Base-by-base conservation (phyloP, 2,888 invertebrate genomes). In the Oligia strigilis region DNA sequence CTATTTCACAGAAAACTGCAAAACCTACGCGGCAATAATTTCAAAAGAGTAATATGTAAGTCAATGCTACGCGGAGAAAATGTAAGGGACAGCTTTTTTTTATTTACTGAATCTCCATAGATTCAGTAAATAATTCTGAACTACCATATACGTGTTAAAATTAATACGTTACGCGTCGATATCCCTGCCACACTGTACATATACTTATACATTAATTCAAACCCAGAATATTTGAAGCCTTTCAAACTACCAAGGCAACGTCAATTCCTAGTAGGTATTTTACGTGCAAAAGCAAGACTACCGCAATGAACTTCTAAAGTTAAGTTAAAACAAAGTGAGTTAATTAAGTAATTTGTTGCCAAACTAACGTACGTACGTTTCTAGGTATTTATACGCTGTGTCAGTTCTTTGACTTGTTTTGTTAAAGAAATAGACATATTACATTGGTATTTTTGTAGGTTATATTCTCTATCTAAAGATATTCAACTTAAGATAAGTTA, bases 331-430 rank as follows among this genome's bases (percentile, higher is more conserved):
- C 43, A 75, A 43, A 77, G 11, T 55, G 23, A 52, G 29, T 52
- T 52, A 79, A 55, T 23, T 43, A 64, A 79, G 6, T 70, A 14
- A 55, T 69, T 78, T n/a, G 8, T 62, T 52, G n/a, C 4, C n/a
- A 36, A n/a, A 72, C 29, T 40, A 29, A 46, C 55, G 66, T 14
- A 19, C 23, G 19, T 78, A 36, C 13, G 5, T n/a, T 49, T 60
- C 23, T 29, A 67, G 17, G 17, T 60, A 66, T 29, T 40, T 49
- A 40, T 58, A 17, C 8, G n/a, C 14, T 62, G 76, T 49, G 9
- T 52, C 46, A 36, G 36, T 11, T 58, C 4, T 29, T 36, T 19
- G 29, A n/a, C 14, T 19, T 23, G 13, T 36, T 55, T 77, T 55
- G 43, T 36, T 52, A 40, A 0, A 36, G 23, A 43, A 17, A 73